phyloP scores from a whole-genome alignment of 2,888 invertebrate species.

The Mythimna ferrago region DNA sequence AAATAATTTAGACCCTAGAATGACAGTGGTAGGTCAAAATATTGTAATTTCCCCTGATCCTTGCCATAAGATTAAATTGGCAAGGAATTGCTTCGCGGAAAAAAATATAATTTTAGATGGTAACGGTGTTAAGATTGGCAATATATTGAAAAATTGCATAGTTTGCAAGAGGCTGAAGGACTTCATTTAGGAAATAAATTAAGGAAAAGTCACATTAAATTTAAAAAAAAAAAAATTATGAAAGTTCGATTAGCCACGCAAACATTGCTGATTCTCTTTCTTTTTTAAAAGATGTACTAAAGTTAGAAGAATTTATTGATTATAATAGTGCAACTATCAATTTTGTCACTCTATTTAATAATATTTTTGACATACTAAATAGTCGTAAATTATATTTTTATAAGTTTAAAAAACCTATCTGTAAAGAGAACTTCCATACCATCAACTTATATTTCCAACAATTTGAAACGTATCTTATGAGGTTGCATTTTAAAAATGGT shows the following conservation, averaged over 20 bases:
- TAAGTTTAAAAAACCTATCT: too few species aligned
- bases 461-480: background rate
- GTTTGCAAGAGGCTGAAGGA: conserved; percentile 1
- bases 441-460: too few species aligned
- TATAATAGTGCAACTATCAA: too few species aligned
- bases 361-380: background rate
- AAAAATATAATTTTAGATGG: background rate
- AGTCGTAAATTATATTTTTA: too few species aligned
- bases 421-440: too few species aligned
- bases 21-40: too few species aligned
- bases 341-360: background rate
- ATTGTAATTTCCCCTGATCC: background rate
- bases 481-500: background rate
- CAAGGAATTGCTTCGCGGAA: background rate
- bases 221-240: background rate
- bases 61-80: background rate
- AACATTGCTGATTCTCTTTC: conserved; percentile 7
- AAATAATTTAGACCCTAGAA: too few species aligned
- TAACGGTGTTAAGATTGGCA: background rate
- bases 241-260: background rate
- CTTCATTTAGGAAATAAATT: background rate
- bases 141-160: background rate
- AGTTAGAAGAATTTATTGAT: background rate
- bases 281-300: background rate
- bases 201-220: background rate